Percentiles rank a stretch among this genome's conserved stretches.
These are phyloP conservation scores for Drosophila eohydei DNA, from an alignment of 2,888 invertebrate species.

Conservation along the genomic window DNA sequence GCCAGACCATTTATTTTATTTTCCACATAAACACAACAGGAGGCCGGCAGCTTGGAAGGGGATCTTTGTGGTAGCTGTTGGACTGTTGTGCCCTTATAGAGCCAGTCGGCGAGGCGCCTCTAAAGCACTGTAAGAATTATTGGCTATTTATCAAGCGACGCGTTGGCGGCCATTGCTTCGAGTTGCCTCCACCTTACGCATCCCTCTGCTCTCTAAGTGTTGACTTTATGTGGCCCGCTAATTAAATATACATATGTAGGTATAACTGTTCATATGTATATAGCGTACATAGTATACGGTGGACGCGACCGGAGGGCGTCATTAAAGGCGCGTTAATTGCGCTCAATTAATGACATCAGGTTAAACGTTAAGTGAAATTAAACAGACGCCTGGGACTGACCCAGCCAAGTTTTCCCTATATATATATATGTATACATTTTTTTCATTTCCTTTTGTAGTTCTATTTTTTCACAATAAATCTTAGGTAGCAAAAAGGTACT, in stretches of 20 bases:
- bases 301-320: slow-evolving; percentile 45
- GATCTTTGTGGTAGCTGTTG: slow-evolving; percentile 1
- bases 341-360: slow-evolving; percentile 78
- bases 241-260: slow-evolving; percentile 71
- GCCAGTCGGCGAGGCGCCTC: slow-evolving; percentile 51
- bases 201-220: slow-evolving; percentile 18
- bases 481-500: slow-evolving; percentile 40
- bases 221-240: slow-evolving; percentile 65
- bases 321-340: slow-evolving; percentile 77
- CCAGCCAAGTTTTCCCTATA: not conserved
- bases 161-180: slow-evolving; percentile 50
- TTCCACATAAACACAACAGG: slow-evolving; percentile 49
- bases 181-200: not conserved
- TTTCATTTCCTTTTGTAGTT: slow-evolving; percentile 14
- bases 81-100: slow-evolving; percentile 1
- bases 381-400: slow-evolving; percentile 66
- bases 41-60: not conserved
- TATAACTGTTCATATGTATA: slow-evolving; percentile 34
- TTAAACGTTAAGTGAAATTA: slow-evolving; percentile 80
- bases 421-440: not conserved
- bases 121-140: slow-evolving; percentile 74
- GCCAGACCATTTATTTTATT: slow-evolving; percentile 75
- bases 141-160: slow-evolving; percentile 79
- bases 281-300: slow-evolving; percentile 15
- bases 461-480: slow-evolving; percentile 53